Percentiles rank a stretch among this genome's conserved stretches.
phyloP scores from a whole-genome alignment of 1,140 invertebrate species.

The Drosophila grimshawi region DNA sequence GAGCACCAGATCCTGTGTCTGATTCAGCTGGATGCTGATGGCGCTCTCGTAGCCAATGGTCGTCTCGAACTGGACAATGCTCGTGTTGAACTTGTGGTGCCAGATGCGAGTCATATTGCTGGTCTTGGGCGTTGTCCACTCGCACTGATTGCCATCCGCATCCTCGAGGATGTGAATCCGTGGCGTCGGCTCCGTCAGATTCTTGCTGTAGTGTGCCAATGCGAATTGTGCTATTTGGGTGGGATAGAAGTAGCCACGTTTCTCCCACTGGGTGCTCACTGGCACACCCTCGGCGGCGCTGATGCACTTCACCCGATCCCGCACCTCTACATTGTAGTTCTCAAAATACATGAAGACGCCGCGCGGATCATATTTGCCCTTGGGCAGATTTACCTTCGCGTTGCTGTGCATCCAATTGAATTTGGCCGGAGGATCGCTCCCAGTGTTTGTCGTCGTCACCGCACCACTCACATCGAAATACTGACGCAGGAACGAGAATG shows the following conservation, averaged over 20 bases:
- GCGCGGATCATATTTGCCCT: slow-evolving; percentile 93
- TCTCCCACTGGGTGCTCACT: slow-evolving; percentile 97
- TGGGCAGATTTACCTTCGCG: slow-evolving; percentile 95
- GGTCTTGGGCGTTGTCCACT: slow-evolving; percentile 89
- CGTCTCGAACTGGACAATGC: slow-evolving; percentile 90
- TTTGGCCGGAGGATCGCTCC: slow-evolving; percentile 86
- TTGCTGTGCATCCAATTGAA: slow-evolving; percentile 98
- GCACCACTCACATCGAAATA: slow-evolving; percentile 94
- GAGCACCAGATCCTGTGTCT: slow-evolving; percentile 91
- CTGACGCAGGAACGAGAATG: slow-evolving; percentile 96
- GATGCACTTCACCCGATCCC: slow-evolving; percentile 98
- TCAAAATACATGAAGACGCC: slow-evolving; percentile 98
- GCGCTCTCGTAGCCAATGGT: slow-evolving; percentile 89
- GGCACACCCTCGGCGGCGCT: slow-evolving; percentile 96
- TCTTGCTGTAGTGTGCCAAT: slow-evolving; percentile 98
- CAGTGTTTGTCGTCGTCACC: slow-evolving; percentile 45
- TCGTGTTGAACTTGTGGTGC: slow-evolving; percentile 86
- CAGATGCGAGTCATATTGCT: slow-evolving; percentile 87
- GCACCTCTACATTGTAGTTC: slow-evolving; percentile 97
- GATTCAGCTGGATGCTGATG: slow-evolving; percentile 88
- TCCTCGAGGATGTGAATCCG: slow-evolving; percentile 89
- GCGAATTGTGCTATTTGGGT: slow-evolving; percentile 99
- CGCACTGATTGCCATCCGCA: slow-evolving; percentile 87
- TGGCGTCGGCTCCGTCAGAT: slow-evolving; percentile 92
- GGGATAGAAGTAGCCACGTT: slow-evolving; percentile 97